phyloP scores from a whole-genome alignment of 2,797 vertebrate genomes.

The Sciaenops ocellatus region DNA sequence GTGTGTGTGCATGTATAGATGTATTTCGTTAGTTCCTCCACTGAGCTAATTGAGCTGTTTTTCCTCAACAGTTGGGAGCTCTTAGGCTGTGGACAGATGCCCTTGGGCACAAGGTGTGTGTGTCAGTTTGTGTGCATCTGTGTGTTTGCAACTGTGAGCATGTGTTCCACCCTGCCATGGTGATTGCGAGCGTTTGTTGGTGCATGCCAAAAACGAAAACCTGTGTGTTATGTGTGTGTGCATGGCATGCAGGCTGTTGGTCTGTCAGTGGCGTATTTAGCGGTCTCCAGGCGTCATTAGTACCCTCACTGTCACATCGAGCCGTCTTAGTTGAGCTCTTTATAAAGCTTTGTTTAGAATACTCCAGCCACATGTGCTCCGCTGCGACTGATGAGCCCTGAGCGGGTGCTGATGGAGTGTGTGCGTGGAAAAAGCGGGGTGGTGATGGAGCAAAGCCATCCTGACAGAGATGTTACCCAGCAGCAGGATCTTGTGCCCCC shows the following conservation, averaged over 20 bases:
- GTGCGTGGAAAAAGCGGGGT: slow-evolving; percentile 63
- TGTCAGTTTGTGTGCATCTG: slow-evolving; percentile 67
- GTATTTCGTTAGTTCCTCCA: slow-evolving; percentile 79
- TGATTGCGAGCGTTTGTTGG: slow-evolving; percentile 73
- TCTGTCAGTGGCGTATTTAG: slow-evolving; percentile 84
- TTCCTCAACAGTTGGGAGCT: slow-evolving; percentile 89
- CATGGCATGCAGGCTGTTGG: slow-evolving; percentile 72
- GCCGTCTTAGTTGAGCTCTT: slow-evolving; percentile 87
- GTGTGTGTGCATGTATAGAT: slow-evolving; percentile 71
- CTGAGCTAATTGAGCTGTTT: slow-evolving; percentile 90
- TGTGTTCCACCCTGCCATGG: slow-evolving; percentile 68
- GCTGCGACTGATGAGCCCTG: slow-evolving; percentile 85
- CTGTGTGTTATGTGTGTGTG: slow-evolving; percentile 62
- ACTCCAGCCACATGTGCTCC: slow-evolving; percentile 88
- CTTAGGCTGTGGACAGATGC: slow-evolving; percentile 92
- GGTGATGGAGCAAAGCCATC: slow-evolving; percentile 78
- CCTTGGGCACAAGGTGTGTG: slow-evolving; percentile 83
- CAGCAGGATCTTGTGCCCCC: slow-evolving; percentile 60
- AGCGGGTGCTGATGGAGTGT: slow-evolving; percentile 84
- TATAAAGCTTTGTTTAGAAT: slow-evolving; percentile 95
- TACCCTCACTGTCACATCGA: slow-evolving; percentile 86
- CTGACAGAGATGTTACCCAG: slow-evolving; percentile 84
- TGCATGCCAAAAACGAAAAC: slow-evolving; percentile 76
- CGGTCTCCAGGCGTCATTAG: slow-evolving; percentile 89
- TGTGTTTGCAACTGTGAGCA: slow-evolving; percentile 65